Evolutionary conservation across 2,797 vertebrate genomes (phyloP).

Genomic region (Diceros bicornis): DNA sequence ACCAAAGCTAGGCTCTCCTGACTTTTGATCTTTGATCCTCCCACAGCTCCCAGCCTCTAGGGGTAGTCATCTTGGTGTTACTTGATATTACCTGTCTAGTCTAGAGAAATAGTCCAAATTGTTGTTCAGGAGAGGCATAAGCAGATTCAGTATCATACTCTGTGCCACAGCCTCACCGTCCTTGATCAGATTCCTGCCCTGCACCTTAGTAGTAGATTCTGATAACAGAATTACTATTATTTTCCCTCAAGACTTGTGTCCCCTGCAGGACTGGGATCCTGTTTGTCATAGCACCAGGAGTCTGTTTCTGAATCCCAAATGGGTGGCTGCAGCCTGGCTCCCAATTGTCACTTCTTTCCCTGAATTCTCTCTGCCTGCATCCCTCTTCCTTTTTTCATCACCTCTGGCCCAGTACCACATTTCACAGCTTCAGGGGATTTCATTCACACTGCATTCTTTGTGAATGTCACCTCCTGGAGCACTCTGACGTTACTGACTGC

Average conservation of each 20-base stretch:
- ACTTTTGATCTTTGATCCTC: not conserved
- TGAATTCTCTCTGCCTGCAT: not conserved
- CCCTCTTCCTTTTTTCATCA: not conserved
- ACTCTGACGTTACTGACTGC: accelerated
- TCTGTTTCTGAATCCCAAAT: not conserved
- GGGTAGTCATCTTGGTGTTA: not conserved
- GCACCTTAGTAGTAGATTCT: not conserved
- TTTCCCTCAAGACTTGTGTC: not conserved
- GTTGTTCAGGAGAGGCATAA: not conserved
- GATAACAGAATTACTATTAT: not conserved
- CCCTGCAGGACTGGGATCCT: not conserved
- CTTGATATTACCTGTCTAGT: not conserved
- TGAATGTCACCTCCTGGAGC: not conserved
- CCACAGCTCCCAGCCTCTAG: not conserved
- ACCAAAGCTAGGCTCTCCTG: too few relatives aligned
- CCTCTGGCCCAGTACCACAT: not conserved
- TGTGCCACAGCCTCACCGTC: not conserved
- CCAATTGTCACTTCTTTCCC: too few relatives aligned
- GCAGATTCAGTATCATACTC: too few relatives aligned
- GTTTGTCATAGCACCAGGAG: not conserved
- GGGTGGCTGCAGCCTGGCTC: not conserved
- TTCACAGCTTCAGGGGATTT: not conserved
- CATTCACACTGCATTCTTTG: not conserved
- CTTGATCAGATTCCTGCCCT: not conserved
- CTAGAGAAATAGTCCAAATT: not conserved